Evolutionary conservation across 2,888 invertebrate genomes (phyloP), one percentile per base, ranked within the genome.

Genomic region (Seira musarum): DNA sequence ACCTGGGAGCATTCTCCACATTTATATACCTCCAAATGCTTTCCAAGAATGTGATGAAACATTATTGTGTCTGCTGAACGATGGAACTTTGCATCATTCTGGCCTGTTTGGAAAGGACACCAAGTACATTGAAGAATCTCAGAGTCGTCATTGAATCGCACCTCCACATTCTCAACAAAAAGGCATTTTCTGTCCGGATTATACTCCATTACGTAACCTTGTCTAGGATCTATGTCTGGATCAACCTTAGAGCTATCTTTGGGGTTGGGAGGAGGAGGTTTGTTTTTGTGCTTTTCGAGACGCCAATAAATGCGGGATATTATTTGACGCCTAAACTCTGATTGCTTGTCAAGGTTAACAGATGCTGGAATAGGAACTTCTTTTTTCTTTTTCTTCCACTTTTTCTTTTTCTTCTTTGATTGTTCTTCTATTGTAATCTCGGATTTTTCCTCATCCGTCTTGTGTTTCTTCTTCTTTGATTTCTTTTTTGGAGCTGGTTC

Each of bases 11-110:
- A 67, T n/a, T 67, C 49, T 1, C 49, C 49, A 24, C 67, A 67
- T 17, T 67, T 46, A 25, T 49, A 67, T 13, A 53, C 67, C 24
- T 3, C 46, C 1, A 67, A 17, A n/a, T 67, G 67, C 53, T 67
- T 67, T 21, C 67, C 67, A 0, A 67, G 22, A 22, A 67, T 67
- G 67, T 67, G 67, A 24, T 67, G 46, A 53, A 49, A 67, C 67
- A 67, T 67, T 5, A 67, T 21, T 10, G 49, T 46, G 15, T 46
- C 49, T 1, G 53, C 67, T 13, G 67, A 67, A 2, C 67, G 49
- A 15, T 53, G 67, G 49, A 53, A 53, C 24, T 67, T 67, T 13
- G n/a, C n/a, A n/a, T 67, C 67, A 10, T 46, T 35, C 1, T 46
- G 67, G 15, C 22, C 17, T 0, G 67, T 22, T 3, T 30, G 46